These are phyloP conservation scores for Acanthaster planci DNA, from an alignment of 35 echinoderm and acorn worm genomes.

Conservation along the genomic window DNA sequence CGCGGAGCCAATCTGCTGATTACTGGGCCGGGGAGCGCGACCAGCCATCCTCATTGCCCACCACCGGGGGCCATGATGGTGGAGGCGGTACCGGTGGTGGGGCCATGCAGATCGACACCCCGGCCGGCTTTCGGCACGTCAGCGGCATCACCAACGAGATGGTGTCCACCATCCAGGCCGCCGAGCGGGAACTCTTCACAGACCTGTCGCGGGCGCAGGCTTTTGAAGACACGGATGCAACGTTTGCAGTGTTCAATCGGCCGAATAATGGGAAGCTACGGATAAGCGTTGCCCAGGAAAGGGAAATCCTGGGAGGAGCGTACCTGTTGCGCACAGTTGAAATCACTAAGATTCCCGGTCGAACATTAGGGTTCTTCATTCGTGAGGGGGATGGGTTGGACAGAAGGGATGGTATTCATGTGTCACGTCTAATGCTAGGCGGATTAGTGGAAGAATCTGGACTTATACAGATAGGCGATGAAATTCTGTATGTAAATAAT, in stretches of 20 bases:
- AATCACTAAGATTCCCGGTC: constrained; percentile 90
- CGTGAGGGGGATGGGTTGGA: constrained; percentile 88
- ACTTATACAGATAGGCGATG: constrained; percentile 87
- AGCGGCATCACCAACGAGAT: constrained; percentile 75
- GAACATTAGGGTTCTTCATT: constrained; percentile 93
- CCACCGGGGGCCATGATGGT: not conserved
- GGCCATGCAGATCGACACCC: constrained; percentile 66
- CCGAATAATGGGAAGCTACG: constrained; percentile 57
- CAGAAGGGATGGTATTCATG: constrained; percentile 84
- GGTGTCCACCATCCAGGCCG: constrained; percentile 75
- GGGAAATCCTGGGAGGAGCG: constrained; percentile 94
- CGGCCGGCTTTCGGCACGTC: constrained; percentile 79
- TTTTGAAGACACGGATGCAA: constrained; percentile 48
- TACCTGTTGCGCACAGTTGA: constrained; percentile 90
- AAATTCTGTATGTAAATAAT: constrained; percentile 96
- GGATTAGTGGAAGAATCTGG: constrained; percentile 84
- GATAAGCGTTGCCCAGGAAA: constrained; percentile 87
- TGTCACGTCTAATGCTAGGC: constrained; percentile 84
- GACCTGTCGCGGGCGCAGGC: constrained; percentile 59
- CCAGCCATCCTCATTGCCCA: constrained; percentile 24
- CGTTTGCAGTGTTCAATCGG: constrained; percentile 42
- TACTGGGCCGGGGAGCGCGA: constrained; percentile 25
- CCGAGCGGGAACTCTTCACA: constrained; percentile 78
- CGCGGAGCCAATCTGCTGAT: constrained; percentile 26
- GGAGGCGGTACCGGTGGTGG: not conserved